phyloP scores from a whole-genome alignment of 2,888 invertebrate species.

The Trachelus troglodyta region DNA sequence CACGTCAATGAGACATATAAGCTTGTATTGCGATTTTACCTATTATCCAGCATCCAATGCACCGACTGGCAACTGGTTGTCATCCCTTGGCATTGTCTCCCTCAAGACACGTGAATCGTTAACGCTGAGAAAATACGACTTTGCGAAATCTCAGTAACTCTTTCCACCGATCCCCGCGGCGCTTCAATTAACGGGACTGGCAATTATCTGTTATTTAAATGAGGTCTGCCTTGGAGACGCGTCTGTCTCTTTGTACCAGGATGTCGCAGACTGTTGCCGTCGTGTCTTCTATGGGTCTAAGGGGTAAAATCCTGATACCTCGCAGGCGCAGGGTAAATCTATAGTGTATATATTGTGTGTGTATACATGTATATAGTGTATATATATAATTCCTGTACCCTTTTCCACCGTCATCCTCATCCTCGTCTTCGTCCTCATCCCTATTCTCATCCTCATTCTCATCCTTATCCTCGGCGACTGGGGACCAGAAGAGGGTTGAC shows the following conservation, averaged over 20 bases:
- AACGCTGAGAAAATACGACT: not conserved
- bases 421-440: conserved; percentile 12
- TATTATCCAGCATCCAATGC: not conserved
- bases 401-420: not conserved
- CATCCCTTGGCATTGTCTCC: not conserved
- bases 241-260: conserved; percentile 39
- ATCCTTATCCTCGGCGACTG: conserved; percentile 15
- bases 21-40: not conserved
- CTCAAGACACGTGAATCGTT: not conserved
- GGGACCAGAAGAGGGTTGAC: conserved; percentile 47
- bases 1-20: not conserved
- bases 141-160: conserved; percentile 52
- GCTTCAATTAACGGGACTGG: conserved; percentile 60
- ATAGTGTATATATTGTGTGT: not conserved
- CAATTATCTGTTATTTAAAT: conserved; percentile 63
- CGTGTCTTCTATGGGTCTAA: not conserved
- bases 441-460: conserved; percentile 26
- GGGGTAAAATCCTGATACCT: conserved; percentile 39
- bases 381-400: not conserved
- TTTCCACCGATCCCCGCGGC: conserved; percentile 49
- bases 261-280: conserved; percentile 36
- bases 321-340: conserved; percentile 4
- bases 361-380: not conserved
- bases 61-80: not conserved
- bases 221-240: conserved; percentile 39